Conservation (phyloP, 2,113 vertebrate species). For the Hyperoodon ampullatus region DNA sequence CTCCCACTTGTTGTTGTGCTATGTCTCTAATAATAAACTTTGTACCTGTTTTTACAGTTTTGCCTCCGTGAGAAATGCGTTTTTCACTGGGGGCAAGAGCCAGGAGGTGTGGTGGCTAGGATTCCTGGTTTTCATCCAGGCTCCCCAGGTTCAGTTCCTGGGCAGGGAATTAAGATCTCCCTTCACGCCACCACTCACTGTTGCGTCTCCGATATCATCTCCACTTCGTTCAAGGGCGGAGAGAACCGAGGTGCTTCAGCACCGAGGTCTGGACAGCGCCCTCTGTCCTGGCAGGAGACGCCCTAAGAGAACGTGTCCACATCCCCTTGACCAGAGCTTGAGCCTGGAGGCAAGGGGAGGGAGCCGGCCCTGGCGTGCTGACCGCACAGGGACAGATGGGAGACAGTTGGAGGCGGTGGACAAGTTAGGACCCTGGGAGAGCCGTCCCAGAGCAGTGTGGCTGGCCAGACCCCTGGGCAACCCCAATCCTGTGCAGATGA, state of each 20-base stretch:
- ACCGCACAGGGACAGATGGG: background rate
- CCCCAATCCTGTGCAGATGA: background rate
- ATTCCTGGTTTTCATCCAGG: no score
- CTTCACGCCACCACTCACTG: no score
- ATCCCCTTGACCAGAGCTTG: background rate
- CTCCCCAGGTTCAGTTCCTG: no score
- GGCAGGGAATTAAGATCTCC: no score
- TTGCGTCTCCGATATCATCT: no score
- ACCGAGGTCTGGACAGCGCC: background rate
- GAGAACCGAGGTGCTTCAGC: background rate
- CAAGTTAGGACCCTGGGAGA: background rate
- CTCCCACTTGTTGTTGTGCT: no score
- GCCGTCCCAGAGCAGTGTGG: no score
- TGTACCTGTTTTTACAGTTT: no score
- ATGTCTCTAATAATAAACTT: no score
- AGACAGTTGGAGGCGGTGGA: background rate
- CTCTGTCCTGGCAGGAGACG: accelerated
- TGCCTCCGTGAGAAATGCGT: no score
- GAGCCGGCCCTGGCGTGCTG: background rate
- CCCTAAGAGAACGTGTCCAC: background rate
- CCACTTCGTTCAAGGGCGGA: background rate
- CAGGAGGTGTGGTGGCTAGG: no score
- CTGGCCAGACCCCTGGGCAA: background rate
- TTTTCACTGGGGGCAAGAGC: no score
- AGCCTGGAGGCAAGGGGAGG: background rate